A percentile compares a stretch with the other conserved stretches of the same genome.
Evolutionary conservation across 2,113 vertebrate genomes (phyloP).

Genomic region (Andinoacara biseriatus): DNA sequence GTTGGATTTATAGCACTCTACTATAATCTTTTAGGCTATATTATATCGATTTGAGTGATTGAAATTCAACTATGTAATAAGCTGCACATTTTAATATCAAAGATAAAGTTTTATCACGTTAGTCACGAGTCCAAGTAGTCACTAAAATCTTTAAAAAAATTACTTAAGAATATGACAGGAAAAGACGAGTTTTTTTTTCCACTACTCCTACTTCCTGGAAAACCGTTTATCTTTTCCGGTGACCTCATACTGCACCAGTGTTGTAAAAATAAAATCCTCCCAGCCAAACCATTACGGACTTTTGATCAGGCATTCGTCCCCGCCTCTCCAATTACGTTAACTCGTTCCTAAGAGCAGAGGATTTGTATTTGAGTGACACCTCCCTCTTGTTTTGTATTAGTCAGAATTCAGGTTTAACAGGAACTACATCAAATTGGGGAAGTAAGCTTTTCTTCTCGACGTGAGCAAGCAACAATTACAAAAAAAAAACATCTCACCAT

Average conservation of each 20-base stretch:
- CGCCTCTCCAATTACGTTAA: constrained; percentile 3
- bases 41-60: neutral
- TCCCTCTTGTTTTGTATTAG: neutral
- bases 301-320: neutral
- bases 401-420: constrained; percentile 19
- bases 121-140: neutral
- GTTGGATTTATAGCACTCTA: neutral
- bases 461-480: neutral
- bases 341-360: neutral
- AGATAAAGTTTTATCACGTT: neutral
- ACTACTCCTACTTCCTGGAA: constrained; percentile 28
- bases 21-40: neutral
- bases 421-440: constrained; percentile 20
- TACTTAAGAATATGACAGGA: neutral
- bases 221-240: neutral
- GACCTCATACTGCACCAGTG: constrained; percentile 3
- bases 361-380: neutral
- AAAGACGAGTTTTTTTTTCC: constrained; percentile 9
- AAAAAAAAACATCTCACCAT: neutral
- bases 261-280: neutral
- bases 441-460: neutral
- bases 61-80: neutral
- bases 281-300: neutral
- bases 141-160: neutral
- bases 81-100: neutral